Conservation (phyloP, 2,888 invertebrate genomes). For the Cheilosia soror region DNA sequence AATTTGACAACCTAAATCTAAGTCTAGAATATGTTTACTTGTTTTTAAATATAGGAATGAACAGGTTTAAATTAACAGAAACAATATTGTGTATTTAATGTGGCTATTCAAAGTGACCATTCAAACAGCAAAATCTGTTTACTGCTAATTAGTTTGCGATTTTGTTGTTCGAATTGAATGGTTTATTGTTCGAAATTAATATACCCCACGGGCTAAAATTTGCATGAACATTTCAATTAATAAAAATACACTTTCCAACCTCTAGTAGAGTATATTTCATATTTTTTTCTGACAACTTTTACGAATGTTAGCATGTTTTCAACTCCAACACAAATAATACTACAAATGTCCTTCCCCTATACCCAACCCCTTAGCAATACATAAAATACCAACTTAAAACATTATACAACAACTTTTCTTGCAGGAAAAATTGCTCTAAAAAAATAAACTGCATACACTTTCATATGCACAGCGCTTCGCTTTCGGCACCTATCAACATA, state of each 20-base stretch:
- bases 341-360: background rate
- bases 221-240: conserved; percentile 4
- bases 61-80: too few species aligned
- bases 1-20: too few species aligned
- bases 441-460: conserved; percentile 12
- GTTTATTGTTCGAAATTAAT: background rate
- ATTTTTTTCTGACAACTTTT: background rate
- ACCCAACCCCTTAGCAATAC: background rate
- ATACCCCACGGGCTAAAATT: background rate
- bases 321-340: background rate
- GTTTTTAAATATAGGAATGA: too few species aligned
- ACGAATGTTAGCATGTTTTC: conserved; percentile 20
- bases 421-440: conserved; percentile 70
- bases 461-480: conserved; percentile 61
- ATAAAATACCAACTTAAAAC: conserved; percentile 8
- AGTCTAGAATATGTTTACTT: too few species aligned
- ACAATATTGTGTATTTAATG: too few species aligned
- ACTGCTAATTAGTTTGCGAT: too few species aligned
- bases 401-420: conserved; percentile 32
- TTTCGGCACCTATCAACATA: conserved; percentile 63
- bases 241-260: background rate
- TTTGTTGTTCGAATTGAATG: background rate
- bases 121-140: too few species aligned
- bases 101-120: too few species aligned
- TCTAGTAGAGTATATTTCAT: background rate